Base-by-base conservation (phyloP, 2,797 vertebrate species). In the Vespertilio murinus region DNA sequence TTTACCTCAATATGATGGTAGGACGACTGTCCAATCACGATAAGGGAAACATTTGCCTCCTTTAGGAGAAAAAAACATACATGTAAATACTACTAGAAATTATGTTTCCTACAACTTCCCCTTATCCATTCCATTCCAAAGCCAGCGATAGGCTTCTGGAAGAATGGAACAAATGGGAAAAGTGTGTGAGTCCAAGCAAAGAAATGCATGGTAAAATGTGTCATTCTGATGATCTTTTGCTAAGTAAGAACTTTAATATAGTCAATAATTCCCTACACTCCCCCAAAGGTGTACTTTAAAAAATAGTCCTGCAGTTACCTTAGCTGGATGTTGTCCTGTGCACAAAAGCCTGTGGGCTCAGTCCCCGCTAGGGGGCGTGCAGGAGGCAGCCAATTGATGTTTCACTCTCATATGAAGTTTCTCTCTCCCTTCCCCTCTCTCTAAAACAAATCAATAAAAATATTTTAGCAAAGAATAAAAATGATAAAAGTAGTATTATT, bases 21-120 rank as follows among this genome's bases (percentile, higher is more conserved):
- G 49, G 98, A 97, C 40, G 99, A 99, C 96, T 99, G 99, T 96
- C 99, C 99, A 97, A 99, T 99, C 97, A 99, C 99, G 96, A 99
- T 97, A 95, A 99, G 98, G 93, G 98, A 98, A 93, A 99, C 97
- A 93, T 98, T 96, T n/a, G 99, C 98, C 96, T 98, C 98, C 99
- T 99, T 95, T 92, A 96, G 78, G 77, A 80, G 90, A 84, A 96
- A 73, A 94, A 52, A 96, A 22, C 20, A 10, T 23, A 9, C 28
- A 91, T 33, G n/a, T 52, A 92, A 70, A 87, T 38, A 61, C 77
- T 77, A 93, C 59, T 79, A 96, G 42, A 90, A 92, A 88, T 75
- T 52, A 56, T 64, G 14, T 75, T 78, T 87, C 69, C 78, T 65
- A 74, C 47, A 78, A 49, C 18, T 79, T 59, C 16, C 35, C 25